Evolutionary conservation across 1,140 invertebrate species (phyloP), one percentile per base, ranked within the genome.

Genomic region (Zophobas atratus): DNA sequence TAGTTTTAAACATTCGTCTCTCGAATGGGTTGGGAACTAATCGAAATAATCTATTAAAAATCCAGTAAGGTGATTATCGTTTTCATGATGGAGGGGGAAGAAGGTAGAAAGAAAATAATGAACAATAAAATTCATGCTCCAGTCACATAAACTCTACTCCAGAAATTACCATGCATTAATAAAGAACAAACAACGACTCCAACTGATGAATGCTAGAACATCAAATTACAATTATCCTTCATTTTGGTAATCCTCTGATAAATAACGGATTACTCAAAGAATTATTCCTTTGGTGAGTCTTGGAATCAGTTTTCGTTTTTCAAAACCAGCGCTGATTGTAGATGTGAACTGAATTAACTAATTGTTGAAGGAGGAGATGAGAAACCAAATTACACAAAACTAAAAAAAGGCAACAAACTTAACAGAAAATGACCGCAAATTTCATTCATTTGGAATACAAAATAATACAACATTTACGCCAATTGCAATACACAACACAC

Each of bases 11-110:
- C 70, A 80, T 49, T 55, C 70, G 80, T 60, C 82, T 78, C 79
- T 83, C 83, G 76, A 84, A 84, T 75, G 83, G 83, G 81, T 84
- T 84, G 51, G 81, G 80, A 82, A 84, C 82, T 84, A 82, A 78
- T 79, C 56, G 72, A 83, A 82, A 82, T 77, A 83, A 75, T 75
- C 57, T 77, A 77, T 80, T 78, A 80, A 80, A 34, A 80, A 76
- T 77, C 38, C 60, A 67, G 38, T 67, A 67, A 41, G 2, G 38
- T 43, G 41, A 41, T 67, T 67, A 67, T 67, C 43, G 43, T 32
- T 67, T 67, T 67, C 8, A 43, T 67, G 20, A 32, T 39, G 60
- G 1, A 67, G 20, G 32, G 60, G 60, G 60, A 72, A 39, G 63
- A 72, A 34, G 51, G 33, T 43, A 35, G 48, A 72, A 38, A 67